These are phyloP conservation scores for Oscheius onirici DNA, from an alignment of 2,888 invertebrate genomes.

Conservation along the genomic window DNA sequence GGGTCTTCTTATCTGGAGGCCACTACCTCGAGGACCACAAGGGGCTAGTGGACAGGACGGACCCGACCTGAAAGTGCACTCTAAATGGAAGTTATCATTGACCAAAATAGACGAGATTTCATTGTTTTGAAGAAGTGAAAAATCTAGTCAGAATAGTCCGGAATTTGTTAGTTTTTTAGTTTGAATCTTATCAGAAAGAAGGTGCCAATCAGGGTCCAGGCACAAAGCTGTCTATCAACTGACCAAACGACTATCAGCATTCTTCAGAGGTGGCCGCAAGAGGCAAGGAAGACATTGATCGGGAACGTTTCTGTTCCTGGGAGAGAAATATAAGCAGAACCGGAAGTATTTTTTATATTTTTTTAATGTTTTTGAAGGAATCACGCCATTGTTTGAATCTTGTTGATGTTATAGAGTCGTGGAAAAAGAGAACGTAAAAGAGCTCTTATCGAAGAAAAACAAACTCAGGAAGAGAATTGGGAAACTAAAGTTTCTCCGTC, in stretches of 20 bases:
- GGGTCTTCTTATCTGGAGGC: neutral
- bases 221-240: constrained; percentile 24
- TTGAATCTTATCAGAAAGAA: constrained; percentile 9
- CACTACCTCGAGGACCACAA: neutral
- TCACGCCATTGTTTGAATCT: too few species aligned
- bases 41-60: too few species aligned
- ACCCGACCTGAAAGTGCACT: neutral
- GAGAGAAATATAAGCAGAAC: too few species aligned
- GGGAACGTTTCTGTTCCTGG: neutral
- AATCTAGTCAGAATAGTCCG: neutral
- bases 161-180: neutral
- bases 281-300: neutral
- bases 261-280: neutral
- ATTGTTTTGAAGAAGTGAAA: neutral
- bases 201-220: constrained; percentile 25
- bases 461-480: too few species aligned
- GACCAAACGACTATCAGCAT: constrained; percentile 15
- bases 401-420: too few species aligned
- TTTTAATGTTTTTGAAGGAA: too few species aligned
- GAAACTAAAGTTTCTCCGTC: too few species aligned
- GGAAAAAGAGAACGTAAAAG: too few species aligned
- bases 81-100: neutral
- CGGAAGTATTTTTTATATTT: too few species aligned
- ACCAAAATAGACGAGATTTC: neutral
- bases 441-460: too few species aligned